A percentile compares a stretch with the other conserved stretches of the same genome.
Conservation (phyloP, 2,888 invertebrate genomes). For the Nomada hirtipes region DNA sequence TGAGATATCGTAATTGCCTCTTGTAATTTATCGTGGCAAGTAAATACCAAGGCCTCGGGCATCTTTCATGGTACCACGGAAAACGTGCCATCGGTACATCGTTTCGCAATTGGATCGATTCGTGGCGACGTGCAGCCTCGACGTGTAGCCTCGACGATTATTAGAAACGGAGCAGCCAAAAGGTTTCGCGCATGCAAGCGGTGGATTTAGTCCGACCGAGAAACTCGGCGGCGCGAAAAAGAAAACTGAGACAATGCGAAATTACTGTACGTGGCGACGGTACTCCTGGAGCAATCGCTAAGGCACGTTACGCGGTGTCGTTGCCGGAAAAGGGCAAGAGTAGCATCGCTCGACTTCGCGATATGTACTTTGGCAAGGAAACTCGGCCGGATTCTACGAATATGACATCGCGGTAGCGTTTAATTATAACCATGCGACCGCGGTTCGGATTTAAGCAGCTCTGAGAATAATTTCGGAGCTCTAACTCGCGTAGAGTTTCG, state of each 20-base stretch:
- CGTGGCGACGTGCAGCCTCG: neutral
- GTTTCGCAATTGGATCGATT: neutral
- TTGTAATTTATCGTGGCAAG: slow-evolving; percentile 3
- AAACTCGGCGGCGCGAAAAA: neutral
- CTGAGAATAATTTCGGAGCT: slow-evolving; percentile 19
- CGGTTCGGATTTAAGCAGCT: neutral
- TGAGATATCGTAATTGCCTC: slow-evolving; percentile 6
- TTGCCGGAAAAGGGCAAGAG: neutral
- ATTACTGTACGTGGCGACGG: neutral
- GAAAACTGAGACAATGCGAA: neutral
- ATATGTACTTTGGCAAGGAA: neutral
- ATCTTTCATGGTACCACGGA: neutral
- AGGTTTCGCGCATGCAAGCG: neutral
- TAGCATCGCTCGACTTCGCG: neutral
- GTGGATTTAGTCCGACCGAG: neutral
- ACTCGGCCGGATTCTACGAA: slow-evolving; percentile 17
- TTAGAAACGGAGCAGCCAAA: neutral
- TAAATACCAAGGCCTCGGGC: neutral
- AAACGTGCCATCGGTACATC: neutral
- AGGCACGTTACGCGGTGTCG: neutral
- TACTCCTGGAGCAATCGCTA: too few relatives aligned
- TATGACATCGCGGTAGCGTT: slow-evolving; percentile 15
- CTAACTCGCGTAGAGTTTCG: slow-evolving; percentile 8
- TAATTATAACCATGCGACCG: slow-evolving; percentile 21
- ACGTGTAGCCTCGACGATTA: neutral